Conservation (phyloP, 1,140 invertebrate genomes). For the Myzus persicae region DNA sequence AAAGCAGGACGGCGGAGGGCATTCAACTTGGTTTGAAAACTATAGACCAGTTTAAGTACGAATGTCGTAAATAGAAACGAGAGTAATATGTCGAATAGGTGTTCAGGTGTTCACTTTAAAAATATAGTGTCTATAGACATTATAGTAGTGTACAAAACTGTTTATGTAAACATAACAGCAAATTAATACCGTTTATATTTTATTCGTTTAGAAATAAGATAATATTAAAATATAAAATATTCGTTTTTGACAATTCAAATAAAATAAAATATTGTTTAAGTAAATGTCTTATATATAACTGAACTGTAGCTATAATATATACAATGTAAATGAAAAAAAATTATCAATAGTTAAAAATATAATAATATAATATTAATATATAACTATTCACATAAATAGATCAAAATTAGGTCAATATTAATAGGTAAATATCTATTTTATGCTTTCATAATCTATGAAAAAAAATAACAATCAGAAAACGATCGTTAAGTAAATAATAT, state of each 20-base stretch:
- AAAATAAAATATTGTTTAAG: not conserved
- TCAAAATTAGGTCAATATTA: not conserved
- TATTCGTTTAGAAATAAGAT: not conserved
- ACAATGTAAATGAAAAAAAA: not conserved
- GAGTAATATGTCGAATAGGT: not conserved
- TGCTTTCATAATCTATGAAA: no score
- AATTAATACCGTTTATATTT: not conserved
- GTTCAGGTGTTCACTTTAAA: not conserved
- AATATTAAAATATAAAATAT: no score
- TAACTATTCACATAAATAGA: not conserved
- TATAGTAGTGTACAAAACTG: not conserved
- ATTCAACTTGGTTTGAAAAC: constrained; percentile 23
- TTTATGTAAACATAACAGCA: not conserved
- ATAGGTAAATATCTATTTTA: not conserved
- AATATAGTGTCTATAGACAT: not conserved
- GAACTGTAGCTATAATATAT: not conserved
- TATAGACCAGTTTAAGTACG: not conserved
- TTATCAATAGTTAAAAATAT: not conserved
- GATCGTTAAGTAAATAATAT: no score
- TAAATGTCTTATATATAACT: not conserved
- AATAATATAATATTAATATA: no score
- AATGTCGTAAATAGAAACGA: not conserved
- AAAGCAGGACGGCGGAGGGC: not conserved
- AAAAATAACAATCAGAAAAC: no score
- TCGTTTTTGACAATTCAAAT: not conserved